Base-by-base conservation (phyloP, 1,140 invertebrate genomes). In the Plectus sambesii region DNA sequence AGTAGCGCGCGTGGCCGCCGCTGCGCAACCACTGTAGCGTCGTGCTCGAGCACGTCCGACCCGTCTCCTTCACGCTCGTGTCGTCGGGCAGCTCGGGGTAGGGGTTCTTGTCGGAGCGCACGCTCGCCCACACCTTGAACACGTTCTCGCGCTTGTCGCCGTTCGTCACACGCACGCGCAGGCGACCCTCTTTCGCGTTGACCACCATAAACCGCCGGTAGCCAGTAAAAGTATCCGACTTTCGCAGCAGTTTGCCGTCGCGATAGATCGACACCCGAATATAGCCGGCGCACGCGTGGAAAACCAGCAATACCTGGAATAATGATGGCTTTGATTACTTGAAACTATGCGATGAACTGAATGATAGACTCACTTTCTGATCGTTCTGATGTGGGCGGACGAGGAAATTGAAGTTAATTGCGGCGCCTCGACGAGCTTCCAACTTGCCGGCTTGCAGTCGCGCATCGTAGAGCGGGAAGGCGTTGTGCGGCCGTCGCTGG, bases 241-340 rank as follows among this genome's bases (percentile, higher is more conserved):
- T 59, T 22, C 47, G 42, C 12, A 60, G 29, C 12, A 60, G 43
- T 20, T 41, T 48, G 44, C 47, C 52, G 43, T 56, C 53, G 23
- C 55, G 27, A 44, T 47, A 60, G 35, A 60, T 36, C 26, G 39
- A 44, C 25, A 60, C 30, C 20, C 58, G 42, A 8, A 60, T 42
- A 37, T 54, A 42, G 36, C 58, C 58, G 45, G 51, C 40, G 41
- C 58, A 60, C 33, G 58, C 48, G 43, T 60, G 52, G 15, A 60
- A 40, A 42, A 60, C 46, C 9, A 60, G 43, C 15, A 60, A 38
- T 15, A 56, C 48, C 53, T 51, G n/a, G n/a, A n/a, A n/a, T n/a
- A n/a, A n/a, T n/a, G n/a, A n/a, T n/a, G n/a, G n/a, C n/a, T n/a
- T n/a, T n/a, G n/a, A n/a, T n/a, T n/a, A n/a, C n/a, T n/a, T n/a